Evolutionary conservation across 2,888 invertebrate species (phyloP).

Genomic region (Sarcophaga rosellei): DNA sequence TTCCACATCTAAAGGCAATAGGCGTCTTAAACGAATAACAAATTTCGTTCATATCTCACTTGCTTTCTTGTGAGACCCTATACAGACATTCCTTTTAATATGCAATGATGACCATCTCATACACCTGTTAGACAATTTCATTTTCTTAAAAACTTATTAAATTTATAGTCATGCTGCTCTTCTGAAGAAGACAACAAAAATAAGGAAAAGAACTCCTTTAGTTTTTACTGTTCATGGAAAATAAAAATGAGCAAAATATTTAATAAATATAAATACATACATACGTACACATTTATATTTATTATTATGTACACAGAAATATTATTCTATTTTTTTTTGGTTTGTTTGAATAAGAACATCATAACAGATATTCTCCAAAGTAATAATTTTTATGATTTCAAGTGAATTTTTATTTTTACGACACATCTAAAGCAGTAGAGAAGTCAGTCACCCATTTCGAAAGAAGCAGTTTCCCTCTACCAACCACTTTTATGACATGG

Average conservation of each 20-base stretch:
- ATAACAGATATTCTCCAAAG: slow-evolving; percentile 16
- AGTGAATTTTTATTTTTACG: slow-evolving; percentile 43
- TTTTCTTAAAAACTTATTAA: background rate
- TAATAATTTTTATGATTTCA: slow-evolving; percentile 34
- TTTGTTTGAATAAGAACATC: background rate
- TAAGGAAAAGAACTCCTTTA: background rate
- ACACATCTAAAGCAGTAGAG: slow-evolving; percentile 18
- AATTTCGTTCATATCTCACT: too few relatives aligned
- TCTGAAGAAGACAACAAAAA: background rate
- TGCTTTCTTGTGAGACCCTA: too few relatives aligned
- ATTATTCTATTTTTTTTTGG: too few relatives aligned
- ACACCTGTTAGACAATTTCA: background rate
- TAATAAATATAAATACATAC: background rate
- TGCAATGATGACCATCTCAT: background rate
- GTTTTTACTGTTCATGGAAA: slow-evolving; percentile 27
- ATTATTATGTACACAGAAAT: background rate
- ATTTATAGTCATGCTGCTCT: background rate
- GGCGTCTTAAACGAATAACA: too few relatives aligned
- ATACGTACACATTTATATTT: slow-evolving; percentile 24
- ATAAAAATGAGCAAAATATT: background rate
- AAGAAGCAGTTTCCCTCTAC: background rate
- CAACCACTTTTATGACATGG: slow-evolving; percentile 13
- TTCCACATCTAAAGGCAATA: too few relatives aligned
- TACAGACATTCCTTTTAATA: background rate
- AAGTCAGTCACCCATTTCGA: slow-evolving; percentile 28